Evolutionary conservation across 2,113 vertebrate species (phyloP).

Genomic region (Cyphomyrus discorhynchus): DNA sequence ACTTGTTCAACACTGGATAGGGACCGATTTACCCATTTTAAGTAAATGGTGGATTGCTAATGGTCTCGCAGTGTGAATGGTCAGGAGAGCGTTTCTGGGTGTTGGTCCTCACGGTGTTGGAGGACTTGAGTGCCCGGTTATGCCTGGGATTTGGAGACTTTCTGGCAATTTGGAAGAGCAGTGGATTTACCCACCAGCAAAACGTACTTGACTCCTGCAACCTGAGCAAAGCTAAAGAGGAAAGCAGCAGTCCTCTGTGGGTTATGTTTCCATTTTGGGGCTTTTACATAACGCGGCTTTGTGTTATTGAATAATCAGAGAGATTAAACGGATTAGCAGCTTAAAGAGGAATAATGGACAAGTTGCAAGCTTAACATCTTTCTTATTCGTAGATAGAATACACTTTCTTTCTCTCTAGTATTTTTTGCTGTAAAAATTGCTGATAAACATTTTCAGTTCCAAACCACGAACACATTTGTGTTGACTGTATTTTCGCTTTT

Average conservation of each 20-base stretch:
- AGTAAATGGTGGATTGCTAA: neutral
- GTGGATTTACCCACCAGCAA: neutral
- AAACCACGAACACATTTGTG: neutral
- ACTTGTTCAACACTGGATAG: neutral
- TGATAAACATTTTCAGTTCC: neutral
- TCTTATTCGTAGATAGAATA: neutral
- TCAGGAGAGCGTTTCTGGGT: neutral
- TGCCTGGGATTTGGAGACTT: neutral
- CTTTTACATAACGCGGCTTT: neutral
- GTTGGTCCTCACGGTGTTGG: neutral
- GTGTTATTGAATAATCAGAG: conserved; percentile 1
- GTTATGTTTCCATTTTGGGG: neutral
- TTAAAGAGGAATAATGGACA: neutral
- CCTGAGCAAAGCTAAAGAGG: neutral
- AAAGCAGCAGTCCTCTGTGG: neutral
- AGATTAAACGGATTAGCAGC: conserved; percentile 14
- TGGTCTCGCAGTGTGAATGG: neutral
- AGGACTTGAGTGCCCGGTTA: neutral
- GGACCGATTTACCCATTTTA: neutral
- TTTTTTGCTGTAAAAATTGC: neutral
- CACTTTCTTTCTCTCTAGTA: neutral
- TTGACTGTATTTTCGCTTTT: neutral
- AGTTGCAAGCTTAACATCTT: neutral
- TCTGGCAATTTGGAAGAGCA: neutral
- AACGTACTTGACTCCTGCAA: neutral